These are phyloP conservation scores for Pseudomugil tenellus DNA, from an alignment of 2,797 vertebrate genomes.

Conservation along the genomic window DNA sequence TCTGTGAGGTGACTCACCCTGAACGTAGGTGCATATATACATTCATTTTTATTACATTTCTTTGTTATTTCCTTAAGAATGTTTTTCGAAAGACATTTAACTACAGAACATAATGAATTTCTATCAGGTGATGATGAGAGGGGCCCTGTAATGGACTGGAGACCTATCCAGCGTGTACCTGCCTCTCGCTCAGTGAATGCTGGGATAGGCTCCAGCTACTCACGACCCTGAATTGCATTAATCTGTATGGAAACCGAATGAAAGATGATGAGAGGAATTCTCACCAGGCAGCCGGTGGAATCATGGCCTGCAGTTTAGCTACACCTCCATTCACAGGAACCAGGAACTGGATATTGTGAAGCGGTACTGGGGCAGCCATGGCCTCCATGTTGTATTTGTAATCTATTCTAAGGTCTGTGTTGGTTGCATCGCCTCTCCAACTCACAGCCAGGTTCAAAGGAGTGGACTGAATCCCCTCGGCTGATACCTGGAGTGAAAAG, in stretches of 20 bases:
- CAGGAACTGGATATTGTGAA: constrained; percentile 94
- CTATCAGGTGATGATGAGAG: no score
- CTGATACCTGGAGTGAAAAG: constrained; percentile 85
- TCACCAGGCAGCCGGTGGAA: constrained; percentile 95
- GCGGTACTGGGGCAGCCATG: constrained; percentile 89
- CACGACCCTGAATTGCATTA: no score
- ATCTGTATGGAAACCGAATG: no score
- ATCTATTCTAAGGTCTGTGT: constrained; percentile 96
- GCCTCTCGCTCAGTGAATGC: no score
- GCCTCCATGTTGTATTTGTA: constrained; percentile 96
- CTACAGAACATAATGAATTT: neutral
- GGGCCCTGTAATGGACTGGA: no score
- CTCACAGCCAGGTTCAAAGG: constrained; percentile 95
- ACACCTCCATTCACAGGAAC: constrained; percentile 92
- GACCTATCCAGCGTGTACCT: no score
- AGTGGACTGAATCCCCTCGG: constrained; percentile 95
- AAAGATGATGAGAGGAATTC: no score
- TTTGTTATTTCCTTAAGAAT: no score
- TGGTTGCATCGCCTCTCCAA: constrained; percentile 91
- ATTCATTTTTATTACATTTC: no score
- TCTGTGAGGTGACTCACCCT: neutral
- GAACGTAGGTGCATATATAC: no score
- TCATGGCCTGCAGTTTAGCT: constrained; percentile 92
- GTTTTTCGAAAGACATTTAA: no score
- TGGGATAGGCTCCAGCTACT: no score